Percentiles rank a stretch among this genome's conserved stretches.
Conservation (phyloP, 2,888 invertebrate genomes). For the Epinotia demarniana region DNA sequence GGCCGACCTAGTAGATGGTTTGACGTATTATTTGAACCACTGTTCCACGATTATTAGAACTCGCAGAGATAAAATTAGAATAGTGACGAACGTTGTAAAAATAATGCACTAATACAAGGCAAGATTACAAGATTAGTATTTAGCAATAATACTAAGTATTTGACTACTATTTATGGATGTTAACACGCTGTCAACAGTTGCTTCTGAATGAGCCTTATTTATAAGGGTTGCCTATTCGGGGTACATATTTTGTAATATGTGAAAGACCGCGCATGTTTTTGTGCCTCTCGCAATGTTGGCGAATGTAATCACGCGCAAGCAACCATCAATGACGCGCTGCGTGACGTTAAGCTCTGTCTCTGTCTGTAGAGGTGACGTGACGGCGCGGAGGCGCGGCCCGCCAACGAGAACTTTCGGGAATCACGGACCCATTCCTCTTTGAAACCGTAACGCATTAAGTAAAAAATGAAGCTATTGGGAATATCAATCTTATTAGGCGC, state of each 20-base stretch:
- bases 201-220: too few species aligned
- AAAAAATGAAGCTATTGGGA: background rate
- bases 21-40: slow-evolving; percentile 27
- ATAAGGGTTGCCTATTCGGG: background rate
- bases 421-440: slow-evolving; percentile 46
- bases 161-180: too few species aligned
- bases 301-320: slow-evolving; percentile 49
- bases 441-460: slow-evolving; percentile 18
- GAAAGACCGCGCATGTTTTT: background rate
- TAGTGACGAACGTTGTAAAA: background rate
- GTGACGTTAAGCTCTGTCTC: slow-evolving; percentile 27
- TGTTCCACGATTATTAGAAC: slow-evolving; percentile 6
- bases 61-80: slow-evolving; percentile 27
- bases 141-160: too few species aligned
- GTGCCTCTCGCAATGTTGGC: slow-evolving; percentile 16
- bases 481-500: background rate
- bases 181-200: too few species aligned
- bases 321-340: slow-evolving; percentile 33
- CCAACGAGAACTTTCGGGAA: slow-evolving; percentile 49
- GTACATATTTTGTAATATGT: background rate
- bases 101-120: background rate
- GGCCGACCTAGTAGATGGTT: slow-evolving; percentile 5
- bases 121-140: slow-evolving; percentile 12
- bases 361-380: slow-evolving; percentile 9
- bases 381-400: slow-evolving; percentile 38